A percentile compares a stretch with the other conserved stretches of the same genome.
Conservation (phyloP, 2,113 vertebrate genomes). For the Rhipidura dahli region DNA sequence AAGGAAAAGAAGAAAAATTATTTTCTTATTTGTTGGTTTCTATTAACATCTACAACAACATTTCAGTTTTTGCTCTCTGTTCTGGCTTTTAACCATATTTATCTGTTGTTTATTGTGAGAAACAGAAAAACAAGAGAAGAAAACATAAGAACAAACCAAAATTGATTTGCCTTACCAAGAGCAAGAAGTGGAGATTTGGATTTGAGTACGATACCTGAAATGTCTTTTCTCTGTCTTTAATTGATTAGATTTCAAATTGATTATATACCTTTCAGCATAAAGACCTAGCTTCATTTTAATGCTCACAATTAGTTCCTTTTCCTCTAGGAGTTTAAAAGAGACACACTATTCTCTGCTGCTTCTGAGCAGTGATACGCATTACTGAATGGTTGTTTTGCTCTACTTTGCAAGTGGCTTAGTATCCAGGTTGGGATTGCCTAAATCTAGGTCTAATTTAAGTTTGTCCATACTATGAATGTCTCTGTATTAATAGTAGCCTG, state of each 20-base stretch:
- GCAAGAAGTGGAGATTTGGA: background rate
- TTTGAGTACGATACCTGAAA: background rate
- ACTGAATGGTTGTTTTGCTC: background rate
- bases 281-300: conserved; percentile 8
- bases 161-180: background rate
- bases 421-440: background rate
- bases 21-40: background rate
- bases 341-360: background rate
- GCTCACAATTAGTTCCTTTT: background rate
- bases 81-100: background rate
- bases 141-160: background rate
- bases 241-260: conserved; percentile 27
- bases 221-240: background rate
- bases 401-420: background rate
- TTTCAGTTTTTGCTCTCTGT: background rate
- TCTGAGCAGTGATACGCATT: background rate
- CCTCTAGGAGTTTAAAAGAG: background rate
- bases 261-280: background rate
- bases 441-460: background rate
- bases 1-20: background rate
- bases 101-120: background rate
- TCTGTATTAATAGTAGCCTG: background rate
- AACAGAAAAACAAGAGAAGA: background rate
- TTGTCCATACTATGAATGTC: background rate
- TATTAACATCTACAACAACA: background rate